Evolutionary conservation across 2,113 vertebrate genomes (phyloP).

Genomic region (Egretta garzetta): DNA sequence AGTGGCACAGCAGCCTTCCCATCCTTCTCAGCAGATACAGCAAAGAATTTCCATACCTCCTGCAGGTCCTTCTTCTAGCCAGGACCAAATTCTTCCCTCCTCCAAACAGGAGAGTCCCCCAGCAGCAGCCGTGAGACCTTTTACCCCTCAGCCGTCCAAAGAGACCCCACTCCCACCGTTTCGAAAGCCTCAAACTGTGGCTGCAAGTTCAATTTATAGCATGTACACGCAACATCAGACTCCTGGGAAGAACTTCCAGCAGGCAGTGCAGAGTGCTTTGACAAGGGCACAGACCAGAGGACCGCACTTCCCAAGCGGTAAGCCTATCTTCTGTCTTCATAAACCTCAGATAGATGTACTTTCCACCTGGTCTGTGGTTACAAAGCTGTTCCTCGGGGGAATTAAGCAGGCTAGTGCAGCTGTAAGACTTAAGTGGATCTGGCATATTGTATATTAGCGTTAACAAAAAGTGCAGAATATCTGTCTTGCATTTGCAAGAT

Average conservation of each 20-base stretch:
- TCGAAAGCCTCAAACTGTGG: slow-evolving; percentile 87
- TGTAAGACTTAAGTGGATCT: background rate
- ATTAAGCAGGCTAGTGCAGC: background rate
- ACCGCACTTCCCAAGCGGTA: slow-evolving; percentile 87
- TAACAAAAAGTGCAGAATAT: background rate
- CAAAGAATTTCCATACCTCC: slow-evolving; percentile 60
- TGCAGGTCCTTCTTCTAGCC: slow-evolving; percentile 56
- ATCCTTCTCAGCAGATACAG: slow-evolving; percentile 68
- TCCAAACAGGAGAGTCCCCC: slow-evolving; percentile 90
- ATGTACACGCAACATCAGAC: slow-evolving; percentile 93
- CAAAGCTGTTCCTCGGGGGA: background rate
- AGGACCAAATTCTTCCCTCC: slow-evolving; percentile 84
- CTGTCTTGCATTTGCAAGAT: background rate
- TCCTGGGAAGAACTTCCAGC: slow-evolving; percentile 84
- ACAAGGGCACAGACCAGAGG: slow-evolving; percentile 78
- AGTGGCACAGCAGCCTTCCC: slow-evolving; percentile 66
- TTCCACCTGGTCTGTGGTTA: background rate
- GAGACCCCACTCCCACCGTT: slow-evolving; percentile 78
- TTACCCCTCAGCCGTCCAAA: slow-evolving; percentile 91
- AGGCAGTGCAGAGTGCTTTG: slow-evolving; percentile 80
- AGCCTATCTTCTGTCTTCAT: background rate
- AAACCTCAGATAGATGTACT: background rate
- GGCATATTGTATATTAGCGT: background rate
- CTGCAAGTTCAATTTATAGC: slow-evolving; percentile 93
- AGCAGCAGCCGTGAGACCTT: slow-evolving; percentile 91